Evolutionary conservation across 2,113 vertebrate species (phyloP).

Genomic region (Anser cygnoides): DNA sequence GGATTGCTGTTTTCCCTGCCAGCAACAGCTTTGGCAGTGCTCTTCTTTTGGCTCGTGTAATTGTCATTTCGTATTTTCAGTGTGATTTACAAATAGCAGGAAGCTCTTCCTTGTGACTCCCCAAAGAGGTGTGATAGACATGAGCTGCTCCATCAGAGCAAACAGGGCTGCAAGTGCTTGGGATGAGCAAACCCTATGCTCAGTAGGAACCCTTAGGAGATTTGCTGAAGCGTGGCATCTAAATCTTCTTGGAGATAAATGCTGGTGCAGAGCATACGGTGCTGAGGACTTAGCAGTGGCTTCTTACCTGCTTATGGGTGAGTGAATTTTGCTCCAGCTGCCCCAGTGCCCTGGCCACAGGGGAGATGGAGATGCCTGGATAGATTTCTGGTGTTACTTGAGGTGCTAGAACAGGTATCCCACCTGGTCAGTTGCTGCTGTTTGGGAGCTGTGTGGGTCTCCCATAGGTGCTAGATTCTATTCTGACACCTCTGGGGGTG

Average conservation of each 20-base stretch:
- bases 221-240: neutral
- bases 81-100: neutral
- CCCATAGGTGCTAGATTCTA: neutral
- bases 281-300: neutral
- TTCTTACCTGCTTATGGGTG: neutral
- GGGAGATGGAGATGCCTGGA: neutral
- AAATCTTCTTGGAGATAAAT: neutral
- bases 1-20: neutral
- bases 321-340: neutral
- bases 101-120: neutral
- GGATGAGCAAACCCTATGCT: neutral
- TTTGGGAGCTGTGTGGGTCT: neutral
- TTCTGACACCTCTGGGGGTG: neutral
- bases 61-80: neutral
- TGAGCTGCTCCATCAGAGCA: neutral
- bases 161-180: neutral
- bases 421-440: neutral
- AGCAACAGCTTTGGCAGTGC: neutral
- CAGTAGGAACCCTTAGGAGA: rapidly evolving
- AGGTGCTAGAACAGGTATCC: neutral
- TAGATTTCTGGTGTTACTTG: neutral
- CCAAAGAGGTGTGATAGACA: neutral
- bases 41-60: neutral
- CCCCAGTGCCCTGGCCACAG: neutral
- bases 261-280: neutral